These are phyloP conservation scores for Falco punctatus DNA, from an alignment of 2,113 vertebrate species.

Conservation along the genomic window DNA sequence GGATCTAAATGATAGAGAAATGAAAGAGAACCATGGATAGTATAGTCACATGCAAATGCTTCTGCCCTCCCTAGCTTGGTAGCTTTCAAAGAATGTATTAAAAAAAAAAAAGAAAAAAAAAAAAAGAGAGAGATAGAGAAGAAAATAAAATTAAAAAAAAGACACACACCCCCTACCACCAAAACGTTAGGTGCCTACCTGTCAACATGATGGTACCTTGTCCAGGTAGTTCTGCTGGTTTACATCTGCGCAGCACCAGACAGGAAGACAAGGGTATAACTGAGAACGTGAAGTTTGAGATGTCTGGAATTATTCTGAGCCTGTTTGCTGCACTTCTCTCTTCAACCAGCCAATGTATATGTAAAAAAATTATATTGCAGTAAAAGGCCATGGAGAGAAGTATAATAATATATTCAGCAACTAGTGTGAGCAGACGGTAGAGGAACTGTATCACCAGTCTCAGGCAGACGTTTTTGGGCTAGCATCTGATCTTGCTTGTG, in stretches of 20 bases:
- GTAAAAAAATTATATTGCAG: not conserved
- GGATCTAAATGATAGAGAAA: not conserved
- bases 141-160: too few relatives aligned
- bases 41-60: not conserved
- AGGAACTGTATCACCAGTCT: not conserved
- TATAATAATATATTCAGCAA: not conserved
- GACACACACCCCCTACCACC: not conserved
- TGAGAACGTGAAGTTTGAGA: not conserved
- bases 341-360: not conserved
- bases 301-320: not conserved
- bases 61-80: not conserved
- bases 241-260: not conserved
- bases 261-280: not conserved
- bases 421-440: not conserved
- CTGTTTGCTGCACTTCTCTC: not conserved
- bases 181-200: not conserved
- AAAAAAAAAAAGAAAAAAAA: too few relatives aligned
- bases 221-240: not conserved
- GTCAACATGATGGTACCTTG: accelerated
- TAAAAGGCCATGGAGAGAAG: not conserved
- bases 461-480: not conserved
- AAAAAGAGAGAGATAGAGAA: too few relatives aligned
- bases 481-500: not conserved
- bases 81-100: not conserved
- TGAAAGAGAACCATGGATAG: not conserved